A percentile compares a stretch with the other conserved stretches of the same genome.
phyloP scores from a whole-genome alignment of 2,113 vertebrate genomes.

The Sterrhoptilus dennistouni region DNA sequence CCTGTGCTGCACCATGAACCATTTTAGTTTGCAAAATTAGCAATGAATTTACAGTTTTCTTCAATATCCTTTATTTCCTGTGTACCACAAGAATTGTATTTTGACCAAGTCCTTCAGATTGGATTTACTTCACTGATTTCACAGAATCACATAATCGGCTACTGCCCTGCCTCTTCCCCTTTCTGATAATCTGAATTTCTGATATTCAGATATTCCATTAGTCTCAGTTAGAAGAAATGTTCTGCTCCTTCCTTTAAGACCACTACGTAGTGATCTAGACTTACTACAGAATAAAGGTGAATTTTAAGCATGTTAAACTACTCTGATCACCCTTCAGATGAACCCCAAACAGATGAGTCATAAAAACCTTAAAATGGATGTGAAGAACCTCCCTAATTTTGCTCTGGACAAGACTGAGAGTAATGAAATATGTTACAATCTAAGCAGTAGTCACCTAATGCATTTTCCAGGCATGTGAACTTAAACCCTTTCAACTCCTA shows the following conservation, averaged over 20 bases:
- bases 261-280: neutral
- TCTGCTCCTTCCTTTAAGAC: neutral
- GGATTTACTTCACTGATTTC: neutral
- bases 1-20: neutral
- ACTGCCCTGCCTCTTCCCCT: neutral
- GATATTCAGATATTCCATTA: neutral
- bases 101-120: neutral
- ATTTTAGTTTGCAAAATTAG: neutral
- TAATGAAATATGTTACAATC: neutral
- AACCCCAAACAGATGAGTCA: neutral
- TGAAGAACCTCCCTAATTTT: neutral
- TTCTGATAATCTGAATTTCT: neutral
- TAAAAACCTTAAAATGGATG: neutral
- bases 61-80: neutral
- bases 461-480: neutral
- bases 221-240: neutral
- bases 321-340: neutral
- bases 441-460: neutral
- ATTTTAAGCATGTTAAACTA: neutral
- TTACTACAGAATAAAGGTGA: neutral
- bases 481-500: neutral
- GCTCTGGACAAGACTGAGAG: neutral
- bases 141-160: neutral
- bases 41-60: neutral
- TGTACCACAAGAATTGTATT: neutral